These are phyloP conservation scores for Rhabdophis nuchalis DNA, from an alignment of 2,797 vertebrate species.

Conservation along the genomic window DNA sequence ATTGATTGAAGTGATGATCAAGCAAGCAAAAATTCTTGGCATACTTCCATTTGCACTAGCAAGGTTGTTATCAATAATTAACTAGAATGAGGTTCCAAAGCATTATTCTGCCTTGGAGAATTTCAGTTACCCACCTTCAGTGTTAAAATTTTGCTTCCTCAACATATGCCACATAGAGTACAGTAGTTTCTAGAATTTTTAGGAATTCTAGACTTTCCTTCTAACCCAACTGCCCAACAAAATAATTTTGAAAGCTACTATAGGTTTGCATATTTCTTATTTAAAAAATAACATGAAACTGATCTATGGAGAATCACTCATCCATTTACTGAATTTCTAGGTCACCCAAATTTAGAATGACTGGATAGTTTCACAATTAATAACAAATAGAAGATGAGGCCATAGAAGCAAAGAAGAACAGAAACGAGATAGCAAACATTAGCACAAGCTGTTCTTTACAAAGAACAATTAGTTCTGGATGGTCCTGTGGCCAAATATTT, in stretches of 20 bases:
- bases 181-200: not conserved
- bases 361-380: not conserved
- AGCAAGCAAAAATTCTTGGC: not conserved
- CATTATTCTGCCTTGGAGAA: not conserved
- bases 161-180: not conserved
- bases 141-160: not conserved
- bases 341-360: not conserved
- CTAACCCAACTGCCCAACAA: not conserved
- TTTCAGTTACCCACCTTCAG: not conserved
- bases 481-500: not conserved
- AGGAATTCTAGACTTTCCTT: not conserved
- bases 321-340: not conserved
- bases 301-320: not conserved
- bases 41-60: not conserved
- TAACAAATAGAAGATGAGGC: not conserved
- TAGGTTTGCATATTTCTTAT: not conserved
- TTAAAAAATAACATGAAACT: not conserved
- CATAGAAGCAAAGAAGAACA: not conserved
- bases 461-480: not conserved
- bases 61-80: not conserved
- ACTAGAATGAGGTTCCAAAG: not conserved
- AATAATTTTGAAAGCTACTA: not conserved
- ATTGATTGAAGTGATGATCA: not conserved
- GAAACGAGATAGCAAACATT: not conserved
- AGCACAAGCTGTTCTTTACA: not conserved